These are phyloP conservation scores for Agraylea sexmaculata DNA, from an alignment of 1,140 invertebrate species.

Conservation along the genomic window DNA sequence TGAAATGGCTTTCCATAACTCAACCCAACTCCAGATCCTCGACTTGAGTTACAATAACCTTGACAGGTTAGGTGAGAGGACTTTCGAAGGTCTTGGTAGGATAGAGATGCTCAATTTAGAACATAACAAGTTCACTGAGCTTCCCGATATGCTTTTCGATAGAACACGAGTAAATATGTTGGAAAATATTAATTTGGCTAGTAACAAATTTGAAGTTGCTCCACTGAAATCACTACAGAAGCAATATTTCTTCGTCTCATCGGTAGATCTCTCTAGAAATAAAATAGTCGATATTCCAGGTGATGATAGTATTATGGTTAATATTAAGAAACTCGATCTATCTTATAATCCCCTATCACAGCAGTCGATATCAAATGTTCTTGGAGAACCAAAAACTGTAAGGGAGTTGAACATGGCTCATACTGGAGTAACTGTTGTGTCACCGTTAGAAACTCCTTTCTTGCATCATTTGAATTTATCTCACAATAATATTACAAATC, in stretches of 20 bases:
- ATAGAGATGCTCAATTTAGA: constrained; percentile 63
- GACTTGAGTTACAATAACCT: constrained; percentile 67
- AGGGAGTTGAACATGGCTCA: constrained; percentile 68
- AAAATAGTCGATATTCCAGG: constrained; percentile 63
- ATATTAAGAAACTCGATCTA: constrained; percentile 75
- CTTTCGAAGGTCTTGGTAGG: constrained; percentile 69
- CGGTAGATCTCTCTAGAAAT: constrained; percentile 69
- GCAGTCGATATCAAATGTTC: constrained; percentile 59
- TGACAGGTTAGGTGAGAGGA: constrained; percentile 61
- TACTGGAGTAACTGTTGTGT: constrained; percentile 56
- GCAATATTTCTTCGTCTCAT: constrained; percentile 69
- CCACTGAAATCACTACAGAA: constrained; percentile 67
- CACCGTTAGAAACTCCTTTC: constrained; percentile 76
- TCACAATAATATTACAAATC: constrained; percentile 55
- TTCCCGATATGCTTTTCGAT: constrained; percentile 79
- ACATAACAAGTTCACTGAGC: constrained; percentile 57
- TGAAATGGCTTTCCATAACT: constrained; percentile 83
- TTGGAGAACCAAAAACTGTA: constrained; percentile 81
- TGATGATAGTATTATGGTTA: constrained; percentile 75
- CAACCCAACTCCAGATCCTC: constrained; percentile 70
- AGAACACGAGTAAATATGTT: constrained; percentile 62
- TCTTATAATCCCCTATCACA: constrained; percentile 72
- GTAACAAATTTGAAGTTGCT: constrained; percentile 65
- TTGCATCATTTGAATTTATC: constrained; percentile 71
- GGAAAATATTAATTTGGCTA: constrained; percentile 67